phyloP scores from a whole-genome alignment of 2,113 vertebrate species.

The Aptenodytes patagonicus region DNA sequence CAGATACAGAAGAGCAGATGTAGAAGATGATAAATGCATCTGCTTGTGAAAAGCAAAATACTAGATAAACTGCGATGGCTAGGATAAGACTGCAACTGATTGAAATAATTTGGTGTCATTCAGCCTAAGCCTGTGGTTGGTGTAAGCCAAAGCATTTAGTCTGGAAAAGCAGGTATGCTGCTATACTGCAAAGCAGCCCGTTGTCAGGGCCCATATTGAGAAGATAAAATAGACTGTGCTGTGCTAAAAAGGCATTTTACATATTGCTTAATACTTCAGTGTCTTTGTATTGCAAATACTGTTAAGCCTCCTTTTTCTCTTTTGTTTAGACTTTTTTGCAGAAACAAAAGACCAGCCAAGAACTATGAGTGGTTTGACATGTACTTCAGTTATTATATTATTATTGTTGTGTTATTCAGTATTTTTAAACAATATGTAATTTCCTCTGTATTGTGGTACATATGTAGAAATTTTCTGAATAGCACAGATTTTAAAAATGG shows the following conservation, averaged over 20 bases:
- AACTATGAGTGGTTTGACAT: background rate
- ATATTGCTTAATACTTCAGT: background rate
- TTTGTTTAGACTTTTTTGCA: background rate
- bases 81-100: background rate
- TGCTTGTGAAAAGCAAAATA: background rate
- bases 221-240: background rate
- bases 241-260: background rate
- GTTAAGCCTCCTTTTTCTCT: background rate
- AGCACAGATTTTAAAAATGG: background rate
- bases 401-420: background rate
- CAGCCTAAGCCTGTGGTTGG: background rate
- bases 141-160: background rate
- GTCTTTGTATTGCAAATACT: background rate
- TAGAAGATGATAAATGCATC: background rate
- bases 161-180: background rate
- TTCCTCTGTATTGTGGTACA: background rate
- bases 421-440: background rate
- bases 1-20: background rate
- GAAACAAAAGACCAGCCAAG: background rate
- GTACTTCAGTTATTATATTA: background rate
- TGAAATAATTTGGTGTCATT: background rate
- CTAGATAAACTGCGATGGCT: background rate
- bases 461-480: background rate
- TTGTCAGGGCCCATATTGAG: background rate
- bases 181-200: background rate